Conservation (phyloP, 2,888 invertebrate species). For the Pseudococcus jackbeardsleyi region DNA sequence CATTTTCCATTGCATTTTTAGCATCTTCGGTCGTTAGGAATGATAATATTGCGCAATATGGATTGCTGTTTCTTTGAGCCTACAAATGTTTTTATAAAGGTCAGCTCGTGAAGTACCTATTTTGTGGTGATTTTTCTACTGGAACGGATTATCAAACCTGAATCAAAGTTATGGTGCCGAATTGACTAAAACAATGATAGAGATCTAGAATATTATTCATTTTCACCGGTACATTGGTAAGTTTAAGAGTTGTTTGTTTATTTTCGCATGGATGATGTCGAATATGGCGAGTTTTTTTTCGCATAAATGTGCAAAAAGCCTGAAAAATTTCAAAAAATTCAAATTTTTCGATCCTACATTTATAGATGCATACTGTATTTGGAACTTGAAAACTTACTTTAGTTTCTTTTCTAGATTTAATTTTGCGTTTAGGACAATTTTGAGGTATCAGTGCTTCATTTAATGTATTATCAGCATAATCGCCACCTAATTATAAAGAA, state of each 20-base stretch:
- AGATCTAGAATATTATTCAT: constrained; percentile 49
- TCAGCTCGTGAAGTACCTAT: neutral
- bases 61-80: constrained; percentile 45
- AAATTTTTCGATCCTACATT: neutral
- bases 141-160: constrained; percentile 12
- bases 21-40: constrained; percentile 30
- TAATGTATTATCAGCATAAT: neutral
- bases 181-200: constrained; percentile 27
- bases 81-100: neutral
- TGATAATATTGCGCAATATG: constrained; percentile 54
- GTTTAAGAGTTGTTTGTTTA: constrained; percentile 10
- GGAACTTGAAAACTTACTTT: neutral
- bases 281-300: neutral
- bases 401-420: neutral
- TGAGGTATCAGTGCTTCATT: neutral
- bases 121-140: neutral
- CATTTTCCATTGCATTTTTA: constrained; percentile 36
- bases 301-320: neutral
- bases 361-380: neutral
- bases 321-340: neutral
- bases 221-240: constrained; percentile 45
- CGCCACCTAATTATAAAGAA: neutral
- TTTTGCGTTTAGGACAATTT: neutral
- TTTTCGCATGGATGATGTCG: neutral
- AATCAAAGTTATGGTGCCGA: constrained; percentile 39